Base-by-base conservation (phyloP, 2,113 vertebrate species). In the Macrotis lagotis region DNA sequence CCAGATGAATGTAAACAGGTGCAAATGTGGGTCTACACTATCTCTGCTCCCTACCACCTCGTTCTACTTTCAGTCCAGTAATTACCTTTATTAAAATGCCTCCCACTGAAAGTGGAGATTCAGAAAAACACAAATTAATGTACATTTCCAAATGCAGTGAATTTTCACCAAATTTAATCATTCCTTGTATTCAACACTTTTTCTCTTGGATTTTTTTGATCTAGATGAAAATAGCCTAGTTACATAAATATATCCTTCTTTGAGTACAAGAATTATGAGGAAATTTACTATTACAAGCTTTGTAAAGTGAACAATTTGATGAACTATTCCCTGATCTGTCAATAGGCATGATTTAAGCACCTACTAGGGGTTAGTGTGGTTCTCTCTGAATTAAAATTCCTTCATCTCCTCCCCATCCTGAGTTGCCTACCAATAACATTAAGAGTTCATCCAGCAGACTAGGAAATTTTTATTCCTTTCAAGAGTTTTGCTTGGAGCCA, bases 11-110 rank as follows among this genome's bases (percentile, higher is more conserved):
- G 91, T 83, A 19, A 94, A 48, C 93, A 94, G n/a, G 93, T 90
- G 50, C 55, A 48, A 2, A 47, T 83, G 89, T 91, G 53, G 16
- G 53, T 31, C 55, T 31, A 53, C n/a, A 9, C 49, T 31, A 37
- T 88, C 91, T 59, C 50, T 31, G 28, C 0, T 50, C 48, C 59
- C 5, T 3, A 26, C 25, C 48, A 24, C 48, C 19, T 5, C 25
- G 31, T 24, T 9, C 50, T 12, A 88, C 9, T 11, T 26, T 88
- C 50, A 51, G n/a, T n/a, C 50, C 66, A 16, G 49, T 88, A 47
- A 88, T 92, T 88, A 92, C 26, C 92, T 88, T 50, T 47, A 88
- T 50, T 7, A 59, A 92, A 74, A 88, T 37, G n/a, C 91, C 91
- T 14, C 16, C 9, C 55, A 25, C n/a, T 47, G 48, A 92, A 26